phyloP scores from a whole-genome alignment of 2,888 invertebrate genomes.

The Brenthis daphne region DNA sequence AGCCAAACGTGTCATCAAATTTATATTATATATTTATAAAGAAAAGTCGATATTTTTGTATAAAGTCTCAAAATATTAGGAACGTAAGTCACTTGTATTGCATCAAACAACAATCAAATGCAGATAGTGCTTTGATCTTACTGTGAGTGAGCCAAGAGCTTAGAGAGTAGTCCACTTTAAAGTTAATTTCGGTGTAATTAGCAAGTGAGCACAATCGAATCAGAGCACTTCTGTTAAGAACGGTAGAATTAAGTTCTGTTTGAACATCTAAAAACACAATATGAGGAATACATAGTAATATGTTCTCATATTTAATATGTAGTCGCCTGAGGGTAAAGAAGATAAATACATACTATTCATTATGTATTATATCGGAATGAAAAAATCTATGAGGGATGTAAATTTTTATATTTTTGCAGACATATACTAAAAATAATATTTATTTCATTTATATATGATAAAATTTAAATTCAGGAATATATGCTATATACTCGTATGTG shows the following conservation, averaged over 20 bases:
- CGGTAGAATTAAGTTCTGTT: not conserved
- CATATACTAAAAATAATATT: too few species aligned
- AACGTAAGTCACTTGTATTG: not conserved
- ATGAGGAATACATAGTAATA: too few species aligned
- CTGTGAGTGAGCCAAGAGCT: not conserved
- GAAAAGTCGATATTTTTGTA: too few species aligned
- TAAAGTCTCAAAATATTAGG: too few species aligned
- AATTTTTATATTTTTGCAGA: too few species aligned
- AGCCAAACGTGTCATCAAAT: too few species aligned
- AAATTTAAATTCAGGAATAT: not conserved
- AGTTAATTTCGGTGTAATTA: constrained; percentile 15
- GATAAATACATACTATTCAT: too few species aligned
- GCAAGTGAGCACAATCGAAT: constrained; percentile 9
- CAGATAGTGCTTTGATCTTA: constrained; percentile 4
- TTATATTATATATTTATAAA: too few species aligned
- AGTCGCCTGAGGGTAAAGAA: too few species aligned
- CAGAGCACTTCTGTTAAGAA: not conserved
- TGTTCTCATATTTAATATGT: too few species aligned
- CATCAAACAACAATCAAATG: not conserved
- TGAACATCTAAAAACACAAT: not conserved
- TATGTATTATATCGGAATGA: too few species aligned
- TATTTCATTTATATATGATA: not conserved
- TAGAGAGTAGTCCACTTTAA: constrained; percentile 5
- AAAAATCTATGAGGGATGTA: too few species aligned
- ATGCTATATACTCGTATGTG: not conserved